These are phyloP conservation scores for Caerostris extrusa DNA, from an alignment of 1,140 invertebrate species.

Conservation along the genomic window DNA sequence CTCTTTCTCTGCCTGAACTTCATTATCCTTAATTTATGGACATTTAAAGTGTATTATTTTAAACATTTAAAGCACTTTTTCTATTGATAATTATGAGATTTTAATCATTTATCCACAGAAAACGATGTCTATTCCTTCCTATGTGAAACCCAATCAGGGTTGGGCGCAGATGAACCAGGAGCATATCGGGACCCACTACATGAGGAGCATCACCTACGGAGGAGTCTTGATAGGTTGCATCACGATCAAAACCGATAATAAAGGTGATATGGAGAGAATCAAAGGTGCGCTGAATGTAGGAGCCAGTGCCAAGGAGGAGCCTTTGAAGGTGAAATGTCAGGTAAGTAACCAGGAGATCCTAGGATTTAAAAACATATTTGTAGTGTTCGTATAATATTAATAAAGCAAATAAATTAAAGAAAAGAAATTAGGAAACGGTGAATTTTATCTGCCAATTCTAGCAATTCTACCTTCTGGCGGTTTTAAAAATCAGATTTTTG, in stretches of 20 bases:
- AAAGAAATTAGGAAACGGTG: too few species aligned
- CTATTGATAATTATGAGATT: background rate
- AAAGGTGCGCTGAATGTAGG: constrained; percentile 60
- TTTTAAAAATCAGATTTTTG: too few species aligned
- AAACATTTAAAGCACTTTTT: background rate
- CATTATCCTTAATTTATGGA: too few species aligned
- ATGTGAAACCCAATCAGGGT: background rate
- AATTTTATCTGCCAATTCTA: too few species aligned
- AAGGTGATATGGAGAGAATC: constrained; percentile 52
- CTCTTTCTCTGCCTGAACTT: too few species aligned
- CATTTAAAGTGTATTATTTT: too few species aligned
- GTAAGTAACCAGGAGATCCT: background rate
- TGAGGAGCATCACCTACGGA: constrained; percentile 65
- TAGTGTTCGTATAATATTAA: too few species aligned
- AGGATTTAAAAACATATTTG: background rate
- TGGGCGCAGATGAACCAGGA: constrained; percentile 22
- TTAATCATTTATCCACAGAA: background rate
- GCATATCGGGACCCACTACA: constrained; percentile 65
- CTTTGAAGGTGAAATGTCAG: constrained; percentile 43
- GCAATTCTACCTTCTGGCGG: too few species aligned
- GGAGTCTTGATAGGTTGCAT: constrained; percentile 67
- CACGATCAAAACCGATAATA: background rate
- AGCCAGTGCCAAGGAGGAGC: constrained; percentile 23
- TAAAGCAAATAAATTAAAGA: too few species aligned
- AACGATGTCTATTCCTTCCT: constrained; percentile 57